Conservation (phyloP, 2,888 invertebrate genomes). For the Sinopyrophorus schimmeli region DNA sequence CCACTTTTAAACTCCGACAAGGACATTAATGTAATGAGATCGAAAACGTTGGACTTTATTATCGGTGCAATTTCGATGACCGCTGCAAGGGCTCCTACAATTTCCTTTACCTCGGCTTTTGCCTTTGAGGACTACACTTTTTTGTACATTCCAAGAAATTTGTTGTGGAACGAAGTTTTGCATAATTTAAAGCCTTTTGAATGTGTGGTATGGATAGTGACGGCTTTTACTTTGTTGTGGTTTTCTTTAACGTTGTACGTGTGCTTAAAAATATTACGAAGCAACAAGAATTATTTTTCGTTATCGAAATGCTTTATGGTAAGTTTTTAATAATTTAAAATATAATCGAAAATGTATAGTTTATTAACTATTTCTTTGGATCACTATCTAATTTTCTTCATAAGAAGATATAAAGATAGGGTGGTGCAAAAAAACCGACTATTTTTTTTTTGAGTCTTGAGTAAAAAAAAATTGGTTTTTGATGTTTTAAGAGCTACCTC, state of each 20-base stretch:
- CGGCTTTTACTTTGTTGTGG: conserved; percentile 10
- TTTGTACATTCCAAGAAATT: conserved; percentile 31
- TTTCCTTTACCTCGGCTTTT: conserved; percentile 31
- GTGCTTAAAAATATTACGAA: conserved; percentile 3
- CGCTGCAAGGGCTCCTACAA: conserved; percentile 20
- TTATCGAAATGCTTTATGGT: conserved; percentile 12
- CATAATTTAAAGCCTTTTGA: conserved; percentile 32
- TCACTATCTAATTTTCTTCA: no score
- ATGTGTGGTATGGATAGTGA: conserved; percentile 26
- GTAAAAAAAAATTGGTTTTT: no score
- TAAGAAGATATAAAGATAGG: no score
- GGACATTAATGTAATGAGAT: conserved; percentile 19
- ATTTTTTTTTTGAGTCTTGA: no score
- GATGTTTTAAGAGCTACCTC: no score
- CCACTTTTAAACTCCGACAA: conserved; percentile 4
- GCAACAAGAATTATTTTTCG: neutral
- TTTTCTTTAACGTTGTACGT: conserved; percentile 15
- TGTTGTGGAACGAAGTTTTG: conserved; percentile 19
- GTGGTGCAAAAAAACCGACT: no score
- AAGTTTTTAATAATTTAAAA: no score
- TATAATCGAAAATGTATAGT: no score
- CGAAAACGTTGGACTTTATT: conserved; percentile 30
- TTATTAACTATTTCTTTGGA: no score
- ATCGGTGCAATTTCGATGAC: conserved; percentile 38
- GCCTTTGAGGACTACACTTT: conserved; percentile 32